Evolutionary conservation across 2,113 vertebrate genomes (phyloP).

Genomic region (Aepyceros melampus): DNA sequence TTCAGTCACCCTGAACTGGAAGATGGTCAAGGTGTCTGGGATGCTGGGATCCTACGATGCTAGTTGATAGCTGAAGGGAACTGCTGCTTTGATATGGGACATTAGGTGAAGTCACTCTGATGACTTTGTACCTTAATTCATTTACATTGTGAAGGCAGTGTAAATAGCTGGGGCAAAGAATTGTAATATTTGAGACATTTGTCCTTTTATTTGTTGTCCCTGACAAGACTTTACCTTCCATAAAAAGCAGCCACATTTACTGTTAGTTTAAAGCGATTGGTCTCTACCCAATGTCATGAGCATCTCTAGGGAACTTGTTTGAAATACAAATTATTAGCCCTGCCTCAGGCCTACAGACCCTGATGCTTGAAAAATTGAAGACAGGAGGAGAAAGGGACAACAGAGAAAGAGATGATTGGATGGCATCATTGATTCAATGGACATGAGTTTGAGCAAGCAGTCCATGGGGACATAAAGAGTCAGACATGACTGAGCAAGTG

Average conservation of each 20-base stretch:
- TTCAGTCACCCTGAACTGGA: neutral
- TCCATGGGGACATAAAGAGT: neutral
- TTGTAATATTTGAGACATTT: neutral
- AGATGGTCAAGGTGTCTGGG: neutral
- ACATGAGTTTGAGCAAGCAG: neutral
- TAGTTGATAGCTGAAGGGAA: neutral
- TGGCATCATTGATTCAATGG: neutral
- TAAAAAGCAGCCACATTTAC: neutral
- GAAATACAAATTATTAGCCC: neutral
- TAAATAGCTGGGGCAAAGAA: neutral
- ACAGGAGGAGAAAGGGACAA: neutral
- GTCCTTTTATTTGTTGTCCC: neutral
- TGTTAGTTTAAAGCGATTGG: neutral
- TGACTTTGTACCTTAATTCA: neutral
- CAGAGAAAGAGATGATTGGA: neutral
- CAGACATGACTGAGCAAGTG: neutral
- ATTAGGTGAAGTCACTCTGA: neutral
- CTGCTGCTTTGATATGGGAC: neutral
- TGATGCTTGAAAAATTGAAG: neutral
- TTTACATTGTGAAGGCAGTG: neutral
- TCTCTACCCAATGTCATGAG: neutral
- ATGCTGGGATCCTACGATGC: neutral
- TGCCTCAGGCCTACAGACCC: neutral
- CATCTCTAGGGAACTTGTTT: conserved; percentile 1
- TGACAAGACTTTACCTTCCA: neutral